Base-by-base conservation (phyloP, 2,113 vertebrate genomes). In the Boleophthalmus pectinirostris region DNA sequence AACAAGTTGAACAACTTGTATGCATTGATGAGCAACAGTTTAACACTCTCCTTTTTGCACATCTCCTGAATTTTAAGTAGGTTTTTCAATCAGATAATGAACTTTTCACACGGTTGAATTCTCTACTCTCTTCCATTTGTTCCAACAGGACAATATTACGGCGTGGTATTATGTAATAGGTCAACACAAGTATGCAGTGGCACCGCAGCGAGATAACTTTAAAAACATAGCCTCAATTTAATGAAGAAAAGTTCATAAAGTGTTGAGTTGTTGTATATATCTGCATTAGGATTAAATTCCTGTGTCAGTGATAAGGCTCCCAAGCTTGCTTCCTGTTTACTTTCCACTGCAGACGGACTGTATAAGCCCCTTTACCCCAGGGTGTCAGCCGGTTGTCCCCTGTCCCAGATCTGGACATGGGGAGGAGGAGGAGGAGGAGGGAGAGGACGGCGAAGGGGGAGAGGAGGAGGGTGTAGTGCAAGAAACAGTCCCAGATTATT, bases 241-340 rank as follows among this genome's bases (percentile, higher is more conserved):
- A 24, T 49, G 13, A 74, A 75, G 33, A 64, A 56, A 70, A 33
- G 13, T 56, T 81, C 56, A 82, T 47, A 68, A 75, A 84, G 12
- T 78, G 74, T 83, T 82, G 72, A 73, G 79, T 68, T 88, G 56
- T 81, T 79, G 79, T 74, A 83, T 86, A 82, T 77, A 83, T 83
- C 51, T 53, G 73, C 79, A 83, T 84, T 85, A 77, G 82, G 70
- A 88, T 87, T 76, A 71, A 71, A 78, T 82, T 75, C 75, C 74
- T 74, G 72, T 35, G 38, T 51, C 74, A 15, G 9, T 80, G 90
- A 93, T 92, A 84, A 86, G 75, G 79, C 69, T 63, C 78, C 76
- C 72, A 58, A 71, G 75, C 74, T 65, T 74, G 81, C 81, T 93
- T 93, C 90, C 89, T 93, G 90, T 92, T 91, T 90, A 84, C 77